These are phyloP conservation scores for Drosophila leontia DNA, from an alignment of 1,140 invertebrate genomes.

Conservation along the genomic window DNA sequence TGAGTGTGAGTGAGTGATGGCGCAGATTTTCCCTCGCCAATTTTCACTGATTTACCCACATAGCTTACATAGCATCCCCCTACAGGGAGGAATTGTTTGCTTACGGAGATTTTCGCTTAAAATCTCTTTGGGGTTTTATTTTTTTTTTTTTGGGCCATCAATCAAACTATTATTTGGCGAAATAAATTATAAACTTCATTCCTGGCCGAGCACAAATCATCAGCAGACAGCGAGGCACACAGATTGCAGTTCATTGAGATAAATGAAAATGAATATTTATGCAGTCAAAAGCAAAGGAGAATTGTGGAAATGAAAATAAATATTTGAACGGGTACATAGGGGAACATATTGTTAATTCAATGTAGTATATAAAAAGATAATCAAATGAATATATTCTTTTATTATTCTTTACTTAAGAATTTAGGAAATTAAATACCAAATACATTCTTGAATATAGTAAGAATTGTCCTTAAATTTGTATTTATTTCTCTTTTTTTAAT, in stretches of 20 bases:
- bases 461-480: too few relatives aligned
- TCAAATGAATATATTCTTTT: neutral
- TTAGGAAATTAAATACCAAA: neutral
- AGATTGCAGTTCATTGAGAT: conserved; percentile 31
- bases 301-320: neutral
- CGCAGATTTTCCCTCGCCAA: conserved; percentile 25
- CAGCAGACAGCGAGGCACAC: neutral
- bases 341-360: neutral
- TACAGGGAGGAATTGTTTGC: conserved; percentile 15
- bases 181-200: conserved; percentile 46
- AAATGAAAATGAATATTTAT: conserved; percentile 43
- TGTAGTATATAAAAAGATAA: neutral
- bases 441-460: too few relatives aligned
- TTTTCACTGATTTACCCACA: neutral
- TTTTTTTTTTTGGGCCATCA: conserved; percentile 27
- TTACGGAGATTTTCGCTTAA: conserved; percentile 20
- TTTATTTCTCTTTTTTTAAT: too few relatives aligned
- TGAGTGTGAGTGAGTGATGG: conserved; percentile 25
- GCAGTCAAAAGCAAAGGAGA: neutral
- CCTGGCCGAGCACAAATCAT: conserved; percentile 11
- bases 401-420: neutral
- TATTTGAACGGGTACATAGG: neutral
- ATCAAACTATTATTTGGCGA: conserved; percentile 51
- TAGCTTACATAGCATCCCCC: neutral
- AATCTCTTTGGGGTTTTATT: conserved; percentile 15